Evolutionary conservation across 2,888 invertebrate genomes (phyloP), one percentile per base, ranked within the genome.

Genomic region (Brenthis ino): DNA sequence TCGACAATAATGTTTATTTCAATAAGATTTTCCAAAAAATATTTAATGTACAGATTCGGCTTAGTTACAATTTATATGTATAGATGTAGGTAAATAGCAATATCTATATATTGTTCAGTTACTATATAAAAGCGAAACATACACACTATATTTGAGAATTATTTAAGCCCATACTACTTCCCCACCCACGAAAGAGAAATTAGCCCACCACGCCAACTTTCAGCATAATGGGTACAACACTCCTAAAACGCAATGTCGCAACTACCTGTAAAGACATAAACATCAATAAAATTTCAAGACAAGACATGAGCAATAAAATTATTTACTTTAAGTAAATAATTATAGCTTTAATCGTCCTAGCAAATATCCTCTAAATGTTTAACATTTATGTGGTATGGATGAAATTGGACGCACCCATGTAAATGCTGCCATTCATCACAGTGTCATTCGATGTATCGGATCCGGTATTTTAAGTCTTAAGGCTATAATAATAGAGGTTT

Each of bases 351-450:
- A 63, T 63, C 63, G 53, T 63, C 53, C 63, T 63, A 63, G 63
- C 53, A 53, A 54, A 53, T 43, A 43, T 60, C 60, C 28, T 60
- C 63, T 63, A 63, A 54, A 67, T 67, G 43, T 33, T 63, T 63
- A 67, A 67, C 67, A 67, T 67, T 61, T 57, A 56, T 56, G 24
- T 50, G 61, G 67, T 60, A 63, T 67, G 61, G 50, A 13, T 51
- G 55, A 63, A 61, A 67, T 67, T 56, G 67, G 67, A 56, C 60
- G 57, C 54, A 48, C 54, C 54, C 60, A 60, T 66, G 37, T 67
- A 61, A 57, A 56, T 67, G 56, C 50, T 43, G 50, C 16, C 67
- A 67, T 67, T 24, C 63, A 63, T 67, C 67, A 56, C 47, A 50
- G 51, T 50, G 61, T 54, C 33, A 60, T n/a, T 4, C 16, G 6